Base-by-base conservation (phyloP, 2,888 invertebrate species). In the Margaritifera margaritifera region DNA sequence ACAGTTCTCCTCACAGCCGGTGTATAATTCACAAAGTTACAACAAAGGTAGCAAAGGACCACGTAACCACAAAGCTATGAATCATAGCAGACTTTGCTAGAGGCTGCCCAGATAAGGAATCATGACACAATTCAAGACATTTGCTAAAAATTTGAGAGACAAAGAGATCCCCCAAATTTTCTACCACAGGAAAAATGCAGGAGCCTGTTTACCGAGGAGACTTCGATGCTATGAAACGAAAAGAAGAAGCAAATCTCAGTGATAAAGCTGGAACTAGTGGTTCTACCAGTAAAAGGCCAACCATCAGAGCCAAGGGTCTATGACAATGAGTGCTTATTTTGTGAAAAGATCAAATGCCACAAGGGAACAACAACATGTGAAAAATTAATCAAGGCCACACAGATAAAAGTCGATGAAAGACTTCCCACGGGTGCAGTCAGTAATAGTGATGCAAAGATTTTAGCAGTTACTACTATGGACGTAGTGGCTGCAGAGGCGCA, bases 301-400 rank as follows among this genome's bases (percentile, higher is more conserved):
- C 22, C 59, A 25, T 24, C 58, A 22, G 2, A 59, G 25, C 1
- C 24, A 6, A 59, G 27, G 18, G 27, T 59, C 6, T 59, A 25
- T 59, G 59, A 25, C 25, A 22, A 24, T 8, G 19, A 24, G 2
- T 59, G 5, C 59, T 15, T 59, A 22, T 59, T 59, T 27, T 59
- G 59, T 59, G 8, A 27, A 20, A 11, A 59, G 59, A 6, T 24
- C 57, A 65, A 50, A 59, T 59, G 20, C 20, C 51, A 59, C 20
- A 65, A 65, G 59, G 20, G 22, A 20, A 24, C 65, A 22, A n/a
- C 22, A 20, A n/a, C 59, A 50, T 42, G 65, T 20, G 65, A 65
- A 58, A 58, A 58, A 1, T 59, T 65, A 22, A 51, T 25, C 22
- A 57, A 50, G 25, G 24, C 57, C 58, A 11, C 51, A 22, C 31